These are phyloP conservation scores for Bovichtus diacanthus DNA, from an alignment of 2,797 vertebrate genomes.

Conservation along the genomic window DNA sequence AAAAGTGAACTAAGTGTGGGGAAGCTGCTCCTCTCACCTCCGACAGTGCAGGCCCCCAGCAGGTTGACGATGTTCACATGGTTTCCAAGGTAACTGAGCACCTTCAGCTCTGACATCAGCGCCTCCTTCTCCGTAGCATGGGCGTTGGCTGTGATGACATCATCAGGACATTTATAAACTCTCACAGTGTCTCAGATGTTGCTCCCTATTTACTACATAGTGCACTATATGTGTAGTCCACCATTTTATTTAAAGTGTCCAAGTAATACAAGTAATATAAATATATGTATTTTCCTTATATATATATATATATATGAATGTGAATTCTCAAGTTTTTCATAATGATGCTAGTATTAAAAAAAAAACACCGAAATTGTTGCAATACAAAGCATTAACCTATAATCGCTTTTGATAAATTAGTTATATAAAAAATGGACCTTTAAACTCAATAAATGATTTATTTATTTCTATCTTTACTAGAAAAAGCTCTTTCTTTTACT, in stretches of 20 bases:
- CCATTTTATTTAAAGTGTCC: background rate
- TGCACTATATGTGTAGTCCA: background rate
- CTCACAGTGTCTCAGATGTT: background rate
- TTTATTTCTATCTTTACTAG: background rate
- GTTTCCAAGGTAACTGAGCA: constrained; percentile 97
- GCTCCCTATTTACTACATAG: background rate
- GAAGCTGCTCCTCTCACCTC: constrained; percentile 84
- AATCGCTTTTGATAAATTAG: background rate
- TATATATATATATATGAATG: no score
- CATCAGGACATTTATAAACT: constrained; percentile 31
- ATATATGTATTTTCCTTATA: no score
- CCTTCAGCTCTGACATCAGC: constrained; percentile 98
- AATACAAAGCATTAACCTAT: background rate
- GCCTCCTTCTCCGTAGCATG: constrained; percentile 96
- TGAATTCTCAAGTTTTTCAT: background rate
- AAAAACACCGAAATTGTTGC: background rate
- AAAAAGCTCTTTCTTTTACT: background rate
- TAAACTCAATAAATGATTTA: background rate
- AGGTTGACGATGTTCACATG: constrained; percentile 98
- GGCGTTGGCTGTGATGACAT: constrained; percentile 90
- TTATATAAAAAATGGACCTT: background rate
- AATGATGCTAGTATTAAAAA: background rate
- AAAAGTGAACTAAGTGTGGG: background rate
- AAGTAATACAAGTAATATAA: background rate
- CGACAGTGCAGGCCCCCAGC: constrained; percentile 95